Percentiles rank a stretch among this genome's conserved stretches.
Conservation (phyloP, 2,888 invertebrate genomes). For the Drosophila cyrtoloma region DNA sequence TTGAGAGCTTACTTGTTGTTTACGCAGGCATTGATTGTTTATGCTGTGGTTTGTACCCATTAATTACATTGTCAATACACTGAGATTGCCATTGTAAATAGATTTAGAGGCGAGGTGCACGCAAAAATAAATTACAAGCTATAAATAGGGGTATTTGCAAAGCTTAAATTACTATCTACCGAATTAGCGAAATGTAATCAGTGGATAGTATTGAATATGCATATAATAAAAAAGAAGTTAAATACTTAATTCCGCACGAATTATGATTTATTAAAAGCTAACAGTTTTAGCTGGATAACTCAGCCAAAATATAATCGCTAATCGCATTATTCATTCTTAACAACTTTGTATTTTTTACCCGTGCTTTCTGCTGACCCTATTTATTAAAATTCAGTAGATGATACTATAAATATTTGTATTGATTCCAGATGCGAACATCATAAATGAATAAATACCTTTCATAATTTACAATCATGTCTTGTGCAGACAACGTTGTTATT, state of each 20-base stretch:
- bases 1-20: conserved; percentile 26
- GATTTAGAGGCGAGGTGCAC: conserved; percentile 34
- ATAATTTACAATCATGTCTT: neutral
- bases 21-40: conserved; percentile 41
- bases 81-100: conserved; percentile 22
- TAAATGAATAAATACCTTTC: neutral
- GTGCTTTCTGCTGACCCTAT: neutral
- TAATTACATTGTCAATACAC: conserved; percentile 74
- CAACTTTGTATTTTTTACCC: neutral
- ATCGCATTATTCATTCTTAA: neutral
- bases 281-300: neutral
- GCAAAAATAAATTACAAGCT: conserved; percentile 12
- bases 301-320: neutral
- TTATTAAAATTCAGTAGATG: neutral
- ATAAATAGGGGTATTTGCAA: conserved; percentile 24
- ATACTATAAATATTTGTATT: neutral
- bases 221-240: neutral
- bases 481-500: no score
- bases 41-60: conserved; percentile 46
- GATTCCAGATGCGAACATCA: neutral
- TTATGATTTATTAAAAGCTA: neutral
- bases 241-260: neutral
- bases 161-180: neutral
- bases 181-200: neutral
- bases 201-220: neutral